These are phyloP conservation scores for Nebria ingens DNA, from an alignment of 1,140 invertebrate genomes.

Conservation along the genomic window DNA sequence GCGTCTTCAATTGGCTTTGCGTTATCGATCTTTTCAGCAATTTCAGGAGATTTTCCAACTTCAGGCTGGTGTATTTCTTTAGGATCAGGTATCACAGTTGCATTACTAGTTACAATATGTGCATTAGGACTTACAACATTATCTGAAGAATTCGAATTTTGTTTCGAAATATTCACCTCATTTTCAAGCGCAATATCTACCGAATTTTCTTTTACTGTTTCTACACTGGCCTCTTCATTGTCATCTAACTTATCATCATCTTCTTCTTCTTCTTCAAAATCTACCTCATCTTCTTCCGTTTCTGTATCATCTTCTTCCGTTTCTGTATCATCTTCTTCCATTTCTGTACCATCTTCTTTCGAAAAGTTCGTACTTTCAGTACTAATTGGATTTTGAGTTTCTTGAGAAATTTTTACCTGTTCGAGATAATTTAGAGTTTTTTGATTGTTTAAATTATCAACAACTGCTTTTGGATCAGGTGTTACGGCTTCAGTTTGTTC, in stretches of 20 bases:
- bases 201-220: background rate
- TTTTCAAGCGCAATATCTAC: no score
- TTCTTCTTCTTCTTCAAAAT: slow-evolving; percentile 16
- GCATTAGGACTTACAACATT: no score
- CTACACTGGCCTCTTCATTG: slow-evolving; percentile 10
- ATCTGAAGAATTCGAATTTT: background rate
- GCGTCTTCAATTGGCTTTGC: no score
- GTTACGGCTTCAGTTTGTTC: slow-evolving; percentile 13
- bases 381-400: background rate
- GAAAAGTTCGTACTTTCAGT: slow-evolving; percentile 2
- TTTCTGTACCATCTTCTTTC: slow-evolving; percentile 15
- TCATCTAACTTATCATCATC: slow-evolving; percentile 6
- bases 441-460: slow-evolving; percentile 6
- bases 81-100: background rate
- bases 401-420: background rate
- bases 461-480: background rate
- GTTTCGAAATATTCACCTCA: slow-evolving; percentile 8
- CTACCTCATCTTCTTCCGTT: slow-evolving; percentile 20
- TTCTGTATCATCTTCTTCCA: slow-evolving; percentile 18
- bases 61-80: no score
- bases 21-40: no score
- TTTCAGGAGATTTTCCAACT: no score
- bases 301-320: slow-evolving; percentile 20
- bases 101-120: no score
- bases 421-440: no score